Evolutionary conservation across 2,113 vertebrate species (phyloP), one percentile per base, ranked within the genome.

Genomic region (Proteles cristata): DNA sequence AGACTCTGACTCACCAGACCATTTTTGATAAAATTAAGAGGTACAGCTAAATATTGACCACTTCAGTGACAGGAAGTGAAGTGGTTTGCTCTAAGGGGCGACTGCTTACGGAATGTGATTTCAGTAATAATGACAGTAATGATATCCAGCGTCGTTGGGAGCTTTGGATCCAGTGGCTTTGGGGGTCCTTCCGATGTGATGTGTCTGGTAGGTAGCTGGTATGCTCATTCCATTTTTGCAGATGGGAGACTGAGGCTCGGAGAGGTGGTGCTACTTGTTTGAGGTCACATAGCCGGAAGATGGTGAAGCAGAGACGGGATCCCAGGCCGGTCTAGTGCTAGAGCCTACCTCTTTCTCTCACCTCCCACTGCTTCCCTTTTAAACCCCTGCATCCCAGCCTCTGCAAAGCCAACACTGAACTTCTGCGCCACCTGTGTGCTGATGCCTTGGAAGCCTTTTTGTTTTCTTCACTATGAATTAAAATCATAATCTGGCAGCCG

Each of bases 21-120:
- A n/a, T 96, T 76, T 76, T 31, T 88, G 33, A 76, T 50, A 35
- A 94, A 88, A 80, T 73, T 10, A 96, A 77, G 79, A 86, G 58
- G 71, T 45, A 9, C 35, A 53, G n/a, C 63, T 15, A 21, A 55
- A 55, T 39, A 11, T 35, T 25, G 77, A 33, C 66, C 66, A 48
- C 69, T 71, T 73, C 26, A 58, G 93, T 66, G 76, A 76, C 69
- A 71, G 80, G 88, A 58, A 63, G 45, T 48, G 48, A 87, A 71
- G 31, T 28, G 6, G 7, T 53, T 50, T 48, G 55, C 48, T 80
- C 23, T 55, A 0, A 2, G 55, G 25, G 15, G 83, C 16, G 4
- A 55, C 61, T 53, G 25, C 17, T 39, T 88, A 50, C n/a, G 26
- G 26, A 9, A 33, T 14, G 63, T 15, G 11, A 10, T 45, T 77